Evolutionary conservation across 2,113 vertebrate species (phyloP).

Genomic region (Petrocephalus zakoni): DNA sequence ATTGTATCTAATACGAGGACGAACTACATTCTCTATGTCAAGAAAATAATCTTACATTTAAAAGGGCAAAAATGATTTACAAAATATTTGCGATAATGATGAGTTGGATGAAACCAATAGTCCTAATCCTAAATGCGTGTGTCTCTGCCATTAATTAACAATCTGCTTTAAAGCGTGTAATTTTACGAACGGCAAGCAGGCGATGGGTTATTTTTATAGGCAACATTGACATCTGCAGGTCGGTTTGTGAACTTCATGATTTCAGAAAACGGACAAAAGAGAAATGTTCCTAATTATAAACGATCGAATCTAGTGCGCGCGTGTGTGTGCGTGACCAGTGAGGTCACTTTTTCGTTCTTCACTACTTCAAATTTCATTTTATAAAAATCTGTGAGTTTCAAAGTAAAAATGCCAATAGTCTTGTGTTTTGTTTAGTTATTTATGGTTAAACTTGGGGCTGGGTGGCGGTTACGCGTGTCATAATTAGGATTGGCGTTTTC

Average conservation of each 20-base stretch:
- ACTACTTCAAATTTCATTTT: background rate
- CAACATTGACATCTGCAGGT: constrained; percentile 37
- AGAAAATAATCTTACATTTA: background rate
- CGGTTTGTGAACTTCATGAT: constrained; percentile 1
- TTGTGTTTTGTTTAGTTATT: background rate
- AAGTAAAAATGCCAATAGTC: background rate
- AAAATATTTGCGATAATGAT: background rate
- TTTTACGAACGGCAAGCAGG: background rate
- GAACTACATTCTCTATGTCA: background rate
- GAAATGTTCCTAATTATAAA: background rate
- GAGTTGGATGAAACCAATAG: background rate
- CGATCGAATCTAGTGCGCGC: background rate
- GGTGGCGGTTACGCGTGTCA: background rate
- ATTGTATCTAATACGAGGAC: background rate
- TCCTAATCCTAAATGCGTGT: background rate
- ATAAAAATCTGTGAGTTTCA: background rate
- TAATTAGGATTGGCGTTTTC: background rate
- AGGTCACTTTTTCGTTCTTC: background rate
- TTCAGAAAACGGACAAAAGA: background rate
- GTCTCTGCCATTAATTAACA: background rate
- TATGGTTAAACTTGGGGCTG: background rate
- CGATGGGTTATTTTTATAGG: background rate
- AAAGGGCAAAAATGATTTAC: background rate
- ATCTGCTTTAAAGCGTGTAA: background rate
- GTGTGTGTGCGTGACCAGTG: background rate